Percentiles rank a stretch among this genome's conserved stretches.
These are phyloP conservation scores for Chondrilla cf. caribensis DNA, from an alignment of 37 sponge, comb jelly and placozoan genomes.

Conservation along the genomic window DNA sequence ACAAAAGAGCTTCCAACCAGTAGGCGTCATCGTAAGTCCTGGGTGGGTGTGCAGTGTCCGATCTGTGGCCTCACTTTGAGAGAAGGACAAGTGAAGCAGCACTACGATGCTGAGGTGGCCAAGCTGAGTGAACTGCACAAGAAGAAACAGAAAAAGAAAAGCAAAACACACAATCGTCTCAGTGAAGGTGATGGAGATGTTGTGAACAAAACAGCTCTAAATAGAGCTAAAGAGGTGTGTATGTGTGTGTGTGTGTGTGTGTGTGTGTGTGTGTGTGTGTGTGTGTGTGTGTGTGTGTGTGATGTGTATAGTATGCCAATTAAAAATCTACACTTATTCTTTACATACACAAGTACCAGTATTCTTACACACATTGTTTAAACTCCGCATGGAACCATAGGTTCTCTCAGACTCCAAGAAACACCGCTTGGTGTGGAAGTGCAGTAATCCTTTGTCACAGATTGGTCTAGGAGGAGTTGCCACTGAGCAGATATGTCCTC, in stretches of 20 bases:
- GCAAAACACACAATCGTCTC: background rate
- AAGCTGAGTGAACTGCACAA: constrained; percentile 14
- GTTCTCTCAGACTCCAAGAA: background rate
- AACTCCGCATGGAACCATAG: too few relatives aligned
- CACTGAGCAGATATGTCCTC: background rate
- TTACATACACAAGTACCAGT: too few relatives aligned
- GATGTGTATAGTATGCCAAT: too few relatives aligned
- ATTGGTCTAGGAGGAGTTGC: background rate
- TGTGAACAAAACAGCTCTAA: background rate
- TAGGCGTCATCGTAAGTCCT: background rate
- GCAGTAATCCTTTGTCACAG: background rate
- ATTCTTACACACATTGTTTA: too few relatives aligned
- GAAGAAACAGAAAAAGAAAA: background rate
- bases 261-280: too few relatives aligned
- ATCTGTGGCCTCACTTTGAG: constrained; percentile 45
- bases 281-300: too few relatives aligned
- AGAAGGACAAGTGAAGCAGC: constrained; percentile 26
- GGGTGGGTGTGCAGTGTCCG: constrained; percentile 17
- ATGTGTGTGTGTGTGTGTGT: background rate
- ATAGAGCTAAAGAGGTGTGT: constrained; percentile 3
- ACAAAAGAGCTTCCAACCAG: background rate
- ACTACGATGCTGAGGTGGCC: constrained; percentile 40
- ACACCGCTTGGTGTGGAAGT: constrained; percentile 16
- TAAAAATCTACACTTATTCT: too few relatives aligned
- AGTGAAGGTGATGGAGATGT: background rate